Conservation (phyloP, 1,140 invertebrate genomes). For the Hirudo medicinalis region DNA sequence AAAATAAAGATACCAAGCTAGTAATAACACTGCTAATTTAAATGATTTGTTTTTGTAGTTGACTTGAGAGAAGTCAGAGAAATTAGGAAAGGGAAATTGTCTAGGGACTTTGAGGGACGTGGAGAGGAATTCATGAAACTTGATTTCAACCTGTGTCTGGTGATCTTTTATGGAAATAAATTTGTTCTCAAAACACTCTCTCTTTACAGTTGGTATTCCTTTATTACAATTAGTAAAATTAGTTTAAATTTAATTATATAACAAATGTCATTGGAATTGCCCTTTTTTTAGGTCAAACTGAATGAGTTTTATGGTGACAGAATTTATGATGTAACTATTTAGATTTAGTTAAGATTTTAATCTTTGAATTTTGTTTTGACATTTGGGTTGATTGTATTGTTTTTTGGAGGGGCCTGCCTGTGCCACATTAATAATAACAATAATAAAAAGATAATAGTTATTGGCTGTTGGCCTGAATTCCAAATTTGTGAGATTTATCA, state of each 20-base stretch:
- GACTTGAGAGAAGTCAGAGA: slow-evolving; percentile 80
- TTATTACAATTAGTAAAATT: slow-evolving; percentile 25
- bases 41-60: slow-evolving; percentile 41
- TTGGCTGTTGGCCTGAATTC: too few relatives aligned
- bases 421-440: too few relatives aligned
- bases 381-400: too few relatives aligned
- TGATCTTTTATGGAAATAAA: slow-evolving; percentile 74
- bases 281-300: too few relatives aligned
- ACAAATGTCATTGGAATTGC: too few relatives aligned
- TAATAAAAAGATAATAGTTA: too few relatives aligned
- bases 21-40: slow-evolving; percentile 17
- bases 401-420: too few relatives aligned
- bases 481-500: too few relatives aligned
- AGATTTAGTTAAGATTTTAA: too few relatives aligned
- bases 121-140: slow-evolving; percentile 69
- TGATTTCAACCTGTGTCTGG: slow-evolving; percentile 68
- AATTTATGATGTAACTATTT: too few relatives aligned
- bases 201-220: slow-evolving; percentile 56
- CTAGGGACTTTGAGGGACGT: slow-evolving; percentile 84
- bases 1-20: slow-evolving; percentile 16
- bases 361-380: too few relatives aligned
- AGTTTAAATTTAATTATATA: not conserved
- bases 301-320: too few relatives aligned
- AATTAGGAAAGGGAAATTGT: slow-evolving; percentile 67
- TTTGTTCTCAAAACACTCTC: slow-evolving; percentile 81